These are phyloP conservation scores for Ornithoptera alexandrae DNA, from an alignment of 2,888 invertebrate species.

Conservation along the genomic window DNA sequence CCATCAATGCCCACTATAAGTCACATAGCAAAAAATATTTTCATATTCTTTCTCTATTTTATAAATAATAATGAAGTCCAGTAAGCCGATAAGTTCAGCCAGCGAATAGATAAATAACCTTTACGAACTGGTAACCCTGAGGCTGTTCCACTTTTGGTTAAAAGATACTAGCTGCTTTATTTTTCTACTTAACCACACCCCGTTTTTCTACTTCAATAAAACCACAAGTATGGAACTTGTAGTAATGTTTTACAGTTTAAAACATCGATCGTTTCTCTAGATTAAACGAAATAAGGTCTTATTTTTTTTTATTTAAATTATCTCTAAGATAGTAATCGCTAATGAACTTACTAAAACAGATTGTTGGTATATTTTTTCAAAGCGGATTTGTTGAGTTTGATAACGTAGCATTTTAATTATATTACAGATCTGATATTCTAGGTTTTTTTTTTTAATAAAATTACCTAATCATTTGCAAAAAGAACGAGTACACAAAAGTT, in stretches of 20 bases:
- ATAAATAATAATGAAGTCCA: background rate
- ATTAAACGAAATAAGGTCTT: background rate
- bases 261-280: background rate
- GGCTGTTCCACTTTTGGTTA: background rate
- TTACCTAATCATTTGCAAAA: too few species aligned
- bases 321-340: background rate
- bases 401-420: too few species aligned
- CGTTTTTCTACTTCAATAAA: background rate
- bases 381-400: too few species aligned
- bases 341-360: background rate
- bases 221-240: background rate
- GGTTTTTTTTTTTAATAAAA: too few species aligned
- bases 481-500: too few species aligned
- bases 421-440: too few species aligned
- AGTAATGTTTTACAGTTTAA: background rate
- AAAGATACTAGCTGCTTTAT: background rate
- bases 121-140: too few species aligned
- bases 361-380: too few species aligned
- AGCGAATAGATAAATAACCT: background rate
- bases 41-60: background rate
- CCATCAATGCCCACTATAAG: too few species aligned
- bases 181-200: background rate
- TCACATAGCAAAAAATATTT: too few species aligned
- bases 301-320: background rate
- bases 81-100: background rate